Evolutionary conservation across 1,140 invertebrate genomes (phyloP), one percentile per base, ranked within the genome.

Genomic region (Drosophila arawakana): DNA sequence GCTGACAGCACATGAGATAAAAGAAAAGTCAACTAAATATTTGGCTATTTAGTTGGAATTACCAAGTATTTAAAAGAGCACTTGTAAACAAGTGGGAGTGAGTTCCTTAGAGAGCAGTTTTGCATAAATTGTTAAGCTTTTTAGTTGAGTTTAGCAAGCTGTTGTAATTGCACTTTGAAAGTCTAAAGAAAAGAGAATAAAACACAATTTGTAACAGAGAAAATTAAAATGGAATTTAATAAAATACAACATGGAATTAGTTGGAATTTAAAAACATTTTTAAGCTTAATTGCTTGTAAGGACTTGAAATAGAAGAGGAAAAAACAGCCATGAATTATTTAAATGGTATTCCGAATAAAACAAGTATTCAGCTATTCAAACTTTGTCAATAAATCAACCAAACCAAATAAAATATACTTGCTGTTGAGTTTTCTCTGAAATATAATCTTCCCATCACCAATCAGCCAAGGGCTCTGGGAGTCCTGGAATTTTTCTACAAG

Each of bases 1-100:
- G 13, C 54, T 41, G 54, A 57, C 54, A 57, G 37, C 35, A 39
- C 37, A 57, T 35, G 37, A 57, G 35, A 57, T 57, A 55, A 57
- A 35, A 35, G 21, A 43, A n/a, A 49, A 49, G 6, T 9, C n/a
- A 3, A n/a, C n/a, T 1, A 37, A 54, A 54, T 13, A 35, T 54
- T 54, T 54, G 15, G 34, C 49, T 34, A 52, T 54, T 54, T 35
- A 54, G 21, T 52, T 55, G 13, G 30, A 4, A 57, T 57, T 57
- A 57, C 0, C 54, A 25, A 41, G 37, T 41, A 57, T 57, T 57
- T 57, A 57, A 6, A 30, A 57, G 37, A 11, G 39, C 10, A 43
- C 11, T 43, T 43, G 11, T 5, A 43, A 43, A 11, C 11, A n/a
- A 39, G 37, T 39, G 25, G 25, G 25, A 11, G 39, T 11, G 4